phyloP scores from a whole-genome alignment of 2,113 vertebrate genomes.

The Rostratula benghalensis region DNA sequence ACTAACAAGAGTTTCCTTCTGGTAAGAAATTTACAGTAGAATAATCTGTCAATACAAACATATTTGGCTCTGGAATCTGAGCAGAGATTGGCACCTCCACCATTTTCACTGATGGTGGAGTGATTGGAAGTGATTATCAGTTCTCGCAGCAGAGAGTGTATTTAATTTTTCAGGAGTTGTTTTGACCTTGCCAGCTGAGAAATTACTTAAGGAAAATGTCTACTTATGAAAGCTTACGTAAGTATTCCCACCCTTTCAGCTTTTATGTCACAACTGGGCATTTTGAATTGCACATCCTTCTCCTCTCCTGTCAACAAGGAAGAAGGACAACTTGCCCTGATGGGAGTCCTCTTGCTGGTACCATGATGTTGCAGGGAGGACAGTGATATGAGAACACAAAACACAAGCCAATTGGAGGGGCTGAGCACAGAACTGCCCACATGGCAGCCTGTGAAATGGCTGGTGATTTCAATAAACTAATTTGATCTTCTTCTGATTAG shows the following conservation, averaged over 20 bases:
- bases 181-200: conserved; percentile 5
- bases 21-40: not conserved
- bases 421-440: not conserved
- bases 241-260: not conserved
- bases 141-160: not conserved
- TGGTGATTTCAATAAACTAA: not conserved
- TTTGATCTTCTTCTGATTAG: not conserved
- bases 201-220: not conserved
- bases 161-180: conserved; percentile 39
- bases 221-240: not conserved
- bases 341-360: not conserved
- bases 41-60: not conserved
- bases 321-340: not conserved
- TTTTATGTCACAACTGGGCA: not conserved
- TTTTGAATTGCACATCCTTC: not conserved
- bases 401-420: not conserved
- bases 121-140: not conserved
- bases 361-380: not conserved
- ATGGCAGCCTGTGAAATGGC: not conserved
- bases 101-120: not conserved
- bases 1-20: not conserved
- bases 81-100: not conserved
- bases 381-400: not conserved
- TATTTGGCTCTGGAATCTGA: not conserved
- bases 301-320: not conserved